Conservation (phyloP, 2,113 vertebrate species). For the Sinosuthora webbiana region DNA sequence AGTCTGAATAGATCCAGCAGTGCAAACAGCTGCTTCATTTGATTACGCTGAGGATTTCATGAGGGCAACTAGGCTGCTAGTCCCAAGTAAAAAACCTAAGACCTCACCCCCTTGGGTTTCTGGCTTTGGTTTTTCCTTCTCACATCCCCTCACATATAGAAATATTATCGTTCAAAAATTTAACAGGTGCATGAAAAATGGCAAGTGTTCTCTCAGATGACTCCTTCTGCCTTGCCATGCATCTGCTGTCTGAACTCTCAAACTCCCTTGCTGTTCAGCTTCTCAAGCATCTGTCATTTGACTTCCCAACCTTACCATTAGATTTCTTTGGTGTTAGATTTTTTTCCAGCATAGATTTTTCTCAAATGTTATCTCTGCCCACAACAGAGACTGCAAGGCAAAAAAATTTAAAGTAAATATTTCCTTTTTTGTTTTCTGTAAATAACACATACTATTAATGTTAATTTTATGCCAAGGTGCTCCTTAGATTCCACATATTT, state of each 20-base stretch:
- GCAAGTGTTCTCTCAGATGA: slow-evolving; percentile 58
- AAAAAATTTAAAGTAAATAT: not conserved
- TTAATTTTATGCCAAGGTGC: not conserved
- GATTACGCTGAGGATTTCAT: slow-evolving; percentile 27
- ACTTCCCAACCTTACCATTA: slow-evolving; percentile 49
- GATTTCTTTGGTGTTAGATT: not conserved
- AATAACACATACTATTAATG: not conserved
- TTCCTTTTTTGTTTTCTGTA: not conserved
- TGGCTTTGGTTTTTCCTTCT: not conserved
- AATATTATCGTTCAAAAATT: slow-evolving; percentile 43
- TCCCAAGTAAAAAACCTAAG: not conserved
- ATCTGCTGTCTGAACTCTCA: slow-evolving; percentile 46
- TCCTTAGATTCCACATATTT: not conserved
- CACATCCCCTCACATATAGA: not conserved
- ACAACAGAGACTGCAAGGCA: not conserved
- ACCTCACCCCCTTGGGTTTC: not conserved
- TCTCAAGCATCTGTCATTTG: slow-evolving; percentile 61
- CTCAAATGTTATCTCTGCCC: slow-evolving; percentile 28
- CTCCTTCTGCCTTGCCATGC: not conserved
- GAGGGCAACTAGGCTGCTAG: not conserved
- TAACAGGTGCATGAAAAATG: slow-evolving; percentile 59
- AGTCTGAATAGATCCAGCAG: slow-evolving; percentile 50
- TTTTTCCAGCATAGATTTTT: slow-evolving; percentile 5
- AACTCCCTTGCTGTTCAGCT: slow-evolving; percentile 35
- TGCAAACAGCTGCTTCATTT: slow-evolving; percentile 54